Evolutionary conservation across 2,113 vertebrate species (phyloP).

Genomic region (human (Homo sapiens)): DNA sequence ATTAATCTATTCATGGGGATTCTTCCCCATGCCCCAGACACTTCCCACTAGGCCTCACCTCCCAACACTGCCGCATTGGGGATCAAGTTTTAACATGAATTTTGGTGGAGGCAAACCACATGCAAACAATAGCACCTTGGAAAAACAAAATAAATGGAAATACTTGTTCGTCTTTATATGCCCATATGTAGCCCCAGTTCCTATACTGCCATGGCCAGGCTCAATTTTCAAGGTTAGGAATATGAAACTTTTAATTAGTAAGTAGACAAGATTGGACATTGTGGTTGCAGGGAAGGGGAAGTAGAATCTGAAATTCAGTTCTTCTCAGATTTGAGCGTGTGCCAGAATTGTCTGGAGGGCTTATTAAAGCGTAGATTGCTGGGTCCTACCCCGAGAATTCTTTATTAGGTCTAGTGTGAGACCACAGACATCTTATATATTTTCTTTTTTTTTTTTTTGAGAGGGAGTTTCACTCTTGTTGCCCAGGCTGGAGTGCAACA

Average conservation of each 20-base stretch:
- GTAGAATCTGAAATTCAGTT: constrained; percentile 18
- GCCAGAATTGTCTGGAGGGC: background rate
- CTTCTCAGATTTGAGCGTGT: background rate
- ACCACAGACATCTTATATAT: background rate
- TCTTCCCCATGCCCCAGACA: background rate
- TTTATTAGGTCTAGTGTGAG: background rate
- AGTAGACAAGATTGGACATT: background rate
- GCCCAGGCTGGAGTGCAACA: too few species aligned
- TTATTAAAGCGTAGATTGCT: constrained; percentile 13
- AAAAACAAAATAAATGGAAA: constrained; percentile 21
- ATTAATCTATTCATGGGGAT: background rate
- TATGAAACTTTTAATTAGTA: constrained; percentile 12
- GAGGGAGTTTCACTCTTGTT: too few species aligned
- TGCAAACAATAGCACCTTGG: background rate
- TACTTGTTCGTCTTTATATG: background rate
- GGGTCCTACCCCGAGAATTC: background rate
- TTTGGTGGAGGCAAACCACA: background rate
- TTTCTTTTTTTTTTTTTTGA: too few species aligned
- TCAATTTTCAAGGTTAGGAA: constrained; percentile 2
- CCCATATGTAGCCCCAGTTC: background rate
- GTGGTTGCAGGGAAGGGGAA: background rate
- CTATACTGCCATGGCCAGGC: background rate
- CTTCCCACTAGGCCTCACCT: background rate
- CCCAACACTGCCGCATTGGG: background rate
- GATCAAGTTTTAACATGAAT: background rate